Percentiles rank a stretch among this genome's conserved stretches.
These are phyloP conservation scores for Thamnaconus septentrionalis DNA, from an alignment of 2,113 vertebrate species.

Conservation along the genomic window DNA sequence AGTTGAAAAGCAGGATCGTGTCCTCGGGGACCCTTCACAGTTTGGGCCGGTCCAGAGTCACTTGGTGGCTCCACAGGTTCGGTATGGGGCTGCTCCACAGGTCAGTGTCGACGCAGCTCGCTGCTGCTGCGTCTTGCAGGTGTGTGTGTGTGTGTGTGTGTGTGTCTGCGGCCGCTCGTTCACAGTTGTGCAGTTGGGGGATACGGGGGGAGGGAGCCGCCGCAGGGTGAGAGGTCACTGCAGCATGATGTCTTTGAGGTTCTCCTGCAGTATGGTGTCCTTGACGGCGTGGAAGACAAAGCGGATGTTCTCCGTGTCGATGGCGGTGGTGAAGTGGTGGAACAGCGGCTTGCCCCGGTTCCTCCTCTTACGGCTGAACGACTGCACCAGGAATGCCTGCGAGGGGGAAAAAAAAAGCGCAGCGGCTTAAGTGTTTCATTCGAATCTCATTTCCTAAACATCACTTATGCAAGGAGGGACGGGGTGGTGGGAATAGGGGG, in stretches of 20 bases:
- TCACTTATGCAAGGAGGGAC: neutral
- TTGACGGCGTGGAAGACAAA: slow-evolving; percentile 97
- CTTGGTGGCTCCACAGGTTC: slow-evolving; percentile 46
- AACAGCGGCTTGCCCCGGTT: slow-evolving; percentile 92
- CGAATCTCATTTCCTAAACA: neutral
- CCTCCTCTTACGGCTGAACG: slow-evolving; percentile 89
- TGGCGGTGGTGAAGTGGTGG: slow-evolving; percentile 97
- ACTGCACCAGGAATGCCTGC: slow-evolving; percentile 87
- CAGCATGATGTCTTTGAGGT: slow-evolving; percentile 98
- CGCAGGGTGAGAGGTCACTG: slow-evolving; percentile 77
- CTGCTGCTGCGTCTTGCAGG: too few relatives aligned
- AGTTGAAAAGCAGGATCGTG: slow-evolving; percentile 33
- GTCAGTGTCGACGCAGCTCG: slow-evolving; percentile 3
- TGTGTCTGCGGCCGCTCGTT: slow-evolving; percentile 27
- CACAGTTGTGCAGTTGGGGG: slow-evolving; percentile 24
- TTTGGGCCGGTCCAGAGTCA: slow-evolving; percentile 11
- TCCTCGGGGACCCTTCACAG: slow-evolving; percentile 33
- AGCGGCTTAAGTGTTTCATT: neutral
- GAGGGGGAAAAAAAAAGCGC: slow-evolving; percentile 16
- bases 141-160: slow-evolving; percentile 8
- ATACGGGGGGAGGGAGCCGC: neutral
- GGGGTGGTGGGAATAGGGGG: neutral
- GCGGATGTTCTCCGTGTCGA: slow-evolving; percentile 97
- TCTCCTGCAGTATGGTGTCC: slow-evolving; percentile 97
- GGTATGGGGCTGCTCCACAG: slow-evolving; percentile 34